Evolutionary conservation across 2,113 vertebrate genomes (phyloP), one percentile per base, ranked within the genome.

Genomic region (Hyla sarda): DNA sequence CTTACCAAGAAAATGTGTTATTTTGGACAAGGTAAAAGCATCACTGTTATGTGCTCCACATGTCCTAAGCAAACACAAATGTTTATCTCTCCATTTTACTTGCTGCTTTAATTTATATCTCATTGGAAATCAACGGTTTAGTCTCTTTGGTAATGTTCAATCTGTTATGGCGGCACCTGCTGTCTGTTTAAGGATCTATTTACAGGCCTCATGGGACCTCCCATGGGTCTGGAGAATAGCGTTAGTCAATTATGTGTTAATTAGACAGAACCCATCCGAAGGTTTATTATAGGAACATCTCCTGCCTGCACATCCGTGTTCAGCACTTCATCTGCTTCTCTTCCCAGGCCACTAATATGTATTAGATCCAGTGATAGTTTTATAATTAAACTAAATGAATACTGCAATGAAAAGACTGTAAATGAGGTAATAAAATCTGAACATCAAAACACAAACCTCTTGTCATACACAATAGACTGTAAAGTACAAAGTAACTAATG

Each of bases 211-310:
- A 12, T 23, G 47, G 48, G 74, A 77, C 25, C 0, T 30, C 17
- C 14, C 11, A 0, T 54, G 17, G 74, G 74, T 83, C 65, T 83
- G 65, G 47, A 52, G 67, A 41, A 41, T 32, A 72, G 48, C 7
- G 48, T 73, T 83, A 83, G 82, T 83, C 32, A 54, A 83, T 82
- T 82, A 82, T 62, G 52, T 71, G 41, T 67, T 48, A 52, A 82
- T 83, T 83, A 72, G 67, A 73, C 23, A 54, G 65, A 82, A 52
- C 17, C 45, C 47, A 72, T 72, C 65, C 72, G 82, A 28, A 56
- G 82, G 13, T 50, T 82, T 73, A 30, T 77, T 52, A 52, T 52
- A 77, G 11, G 47, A 54, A 48, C 13, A 48, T 75, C 28, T 78
- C 75, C 54, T 56, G 48, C 50, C 75, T 56, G 75, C 75, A 23